Percentiles rank a stretch among this genome's conserved stretches.
Conservation (phyloP, 2,113 vertebrate genomes). For the Crotalus viridis region DNA sequence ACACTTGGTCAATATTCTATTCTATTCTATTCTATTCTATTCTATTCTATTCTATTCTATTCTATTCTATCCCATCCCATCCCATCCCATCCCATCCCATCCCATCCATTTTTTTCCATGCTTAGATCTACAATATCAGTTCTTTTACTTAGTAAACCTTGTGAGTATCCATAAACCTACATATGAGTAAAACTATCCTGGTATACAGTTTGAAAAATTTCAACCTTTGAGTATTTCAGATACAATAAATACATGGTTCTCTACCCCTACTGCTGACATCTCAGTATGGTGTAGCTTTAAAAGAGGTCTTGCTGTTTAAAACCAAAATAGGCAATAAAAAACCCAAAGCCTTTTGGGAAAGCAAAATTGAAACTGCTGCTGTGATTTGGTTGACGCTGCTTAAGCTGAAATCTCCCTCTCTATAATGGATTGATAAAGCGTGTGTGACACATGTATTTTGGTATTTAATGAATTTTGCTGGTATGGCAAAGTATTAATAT, state of each 20-base stretch:
- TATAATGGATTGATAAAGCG: neutral
- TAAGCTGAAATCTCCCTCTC: neutral
- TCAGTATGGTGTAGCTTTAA: neutral
- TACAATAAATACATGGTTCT: neutral
- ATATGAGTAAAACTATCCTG: neutral
- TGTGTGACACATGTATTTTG: neutral
- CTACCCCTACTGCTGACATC: neutral
- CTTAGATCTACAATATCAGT: neutral
- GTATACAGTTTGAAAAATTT: neutral
- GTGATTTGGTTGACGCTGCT: neutral
- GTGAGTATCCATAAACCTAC: neutral
- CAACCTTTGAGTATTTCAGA: neutral
- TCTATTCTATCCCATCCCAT: no score
- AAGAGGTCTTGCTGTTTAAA: neutral
- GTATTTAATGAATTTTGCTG: neutral
- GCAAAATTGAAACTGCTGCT: neutral
- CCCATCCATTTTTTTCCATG: neutral
- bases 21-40: no score
- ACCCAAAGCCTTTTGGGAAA: neutral
- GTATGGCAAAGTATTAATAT: neutral
- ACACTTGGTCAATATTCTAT: neutral
- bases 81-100: no score
- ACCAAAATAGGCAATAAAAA: neutral
- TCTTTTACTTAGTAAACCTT: neutral
- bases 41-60: neutral